Conservation (phyloP, 2,888 invertebrate species). For the Polylopha cassiicola region DNA sequence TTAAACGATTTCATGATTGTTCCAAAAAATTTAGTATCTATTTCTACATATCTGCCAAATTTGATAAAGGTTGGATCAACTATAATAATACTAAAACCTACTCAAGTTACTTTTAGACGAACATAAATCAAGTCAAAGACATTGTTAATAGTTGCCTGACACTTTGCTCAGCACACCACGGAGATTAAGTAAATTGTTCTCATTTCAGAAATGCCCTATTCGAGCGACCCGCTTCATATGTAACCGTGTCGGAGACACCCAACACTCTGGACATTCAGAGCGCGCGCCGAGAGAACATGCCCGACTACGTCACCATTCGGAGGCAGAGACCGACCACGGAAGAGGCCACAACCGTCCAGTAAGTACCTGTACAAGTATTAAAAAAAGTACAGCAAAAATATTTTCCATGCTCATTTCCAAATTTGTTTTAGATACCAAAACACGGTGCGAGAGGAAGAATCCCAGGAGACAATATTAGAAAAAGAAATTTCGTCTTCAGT, state of each 20-base stretch:
- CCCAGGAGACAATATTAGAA: constrained; percentile 57
- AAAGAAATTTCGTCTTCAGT: constrained; percentile 59
- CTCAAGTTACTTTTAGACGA: too few species aligned
- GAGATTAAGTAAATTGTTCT: too few species aligned
- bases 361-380: constrained; percentile 32
- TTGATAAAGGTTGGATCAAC: too few species aligned
- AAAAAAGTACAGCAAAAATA: background rate
- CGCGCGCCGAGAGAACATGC: constrained; percentile 56
- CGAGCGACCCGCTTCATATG: constrained; percentile 54
- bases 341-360: constrained; percentile 70
- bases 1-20: too few species aligned
- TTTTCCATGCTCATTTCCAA: too few species aligned
- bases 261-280: constrained; percentile 47
- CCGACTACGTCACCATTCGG: constrained; percentile 82
- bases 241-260: constrained; percentile 47
- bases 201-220: constrained; percentile 61
- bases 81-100: too few species aligned
- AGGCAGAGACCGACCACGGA: constrained; percentile 75
- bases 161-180: too few species aligned
- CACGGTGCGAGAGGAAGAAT: constrained; percentile 47
- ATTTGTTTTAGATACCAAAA: constrained; percentile 47
- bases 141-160: too few species aligned
- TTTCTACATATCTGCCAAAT: too few species aligned
- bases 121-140: too few species aligned
- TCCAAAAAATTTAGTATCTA: too few species aligned